These are phyloP conservation scores for Spea bombifrons DNA, from an alignment of 2,113 vertebrate species.

Conservation along the genomic window DNA sequence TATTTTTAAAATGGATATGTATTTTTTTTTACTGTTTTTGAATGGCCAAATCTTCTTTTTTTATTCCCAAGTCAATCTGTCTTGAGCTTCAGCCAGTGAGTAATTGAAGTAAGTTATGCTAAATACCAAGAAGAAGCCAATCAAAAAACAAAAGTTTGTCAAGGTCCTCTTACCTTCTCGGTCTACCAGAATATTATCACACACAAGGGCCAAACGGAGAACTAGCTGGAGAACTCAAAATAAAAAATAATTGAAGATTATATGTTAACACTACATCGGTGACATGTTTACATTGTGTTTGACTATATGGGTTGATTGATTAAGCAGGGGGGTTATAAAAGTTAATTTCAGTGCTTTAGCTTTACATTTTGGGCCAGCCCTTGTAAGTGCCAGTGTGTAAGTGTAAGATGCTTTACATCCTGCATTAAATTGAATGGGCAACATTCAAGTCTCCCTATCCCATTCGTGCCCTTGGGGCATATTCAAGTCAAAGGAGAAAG, in stretches of 20 bases:
- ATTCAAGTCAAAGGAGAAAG: too few species aligned
- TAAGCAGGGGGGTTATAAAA: too few species aligned
- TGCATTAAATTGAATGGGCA: too few species aligned
- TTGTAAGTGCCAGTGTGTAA: too few species aligned
- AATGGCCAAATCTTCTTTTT: slow-evolving; percentile 52
- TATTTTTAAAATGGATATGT: slow-evolving; percentile 37
- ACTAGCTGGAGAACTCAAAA: slow-evolving; percentile 51
- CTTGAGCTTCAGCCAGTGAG: slow-evolving; percentile 56
- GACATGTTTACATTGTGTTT: not conserved
- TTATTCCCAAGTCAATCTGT: slow-evolving; percentile 32
- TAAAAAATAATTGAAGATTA: not conserved
- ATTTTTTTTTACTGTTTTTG: slow-evolving; percentile 46
- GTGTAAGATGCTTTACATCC: too few species aligned
- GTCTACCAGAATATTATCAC: slow-evolving; percentile 56
- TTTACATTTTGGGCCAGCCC: too few species aligned
- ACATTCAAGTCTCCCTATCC: too few species aligned
- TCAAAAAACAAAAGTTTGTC: slow-evolving; percentile 60
- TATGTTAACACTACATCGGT: not conserved
- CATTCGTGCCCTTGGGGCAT: too few species aligned
- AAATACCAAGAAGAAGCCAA: slow-evolving; percentile 53
- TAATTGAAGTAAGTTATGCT: slow-evolving; percentile 57
- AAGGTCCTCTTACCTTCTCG: slow-evolving; percentile 60
- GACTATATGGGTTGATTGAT: too few species aligned
- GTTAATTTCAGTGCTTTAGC: too few species aligned
- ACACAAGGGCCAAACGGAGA: slow-evolving; percentile 58